Base-by-base conservation (phyloP, 1,140 invertebrate genomes). In the Eumeta japonica region DNA sequence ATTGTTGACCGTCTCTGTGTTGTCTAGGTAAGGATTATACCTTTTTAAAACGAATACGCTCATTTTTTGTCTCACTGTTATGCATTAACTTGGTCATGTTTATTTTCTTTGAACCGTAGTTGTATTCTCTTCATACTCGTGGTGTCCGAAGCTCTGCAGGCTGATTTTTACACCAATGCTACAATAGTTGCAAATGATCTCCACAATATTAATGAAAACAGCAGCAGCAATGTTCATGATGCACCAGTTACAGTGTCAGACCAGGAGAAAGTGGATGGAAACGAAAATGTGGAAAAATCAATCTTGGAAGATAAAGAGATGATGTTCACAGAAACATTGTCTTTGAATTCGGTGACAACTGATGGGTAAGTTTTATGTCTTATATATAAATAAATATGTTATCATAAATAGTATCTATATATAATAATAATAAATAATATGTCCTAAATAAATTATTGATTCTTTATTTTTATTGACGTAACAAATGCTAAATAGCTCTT, bases 361-460 rank as follows among this genome's bases (percentile, higher is more conserved):
- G 77, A 80, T 59, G 76, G 76, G 78, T 80, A 51, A 75, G 78
- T 78, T n/a, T n/a, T n/a, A n/a, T n/a, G n/a, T n/a, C n/a, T n/a
- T n/a, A n/a, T n/a, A n/a, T n/a, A n/a, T n/a, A n/a, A n/a, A n/a
- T n/a, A n/a, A n/a, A n/a, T n/a, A n/a, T n/a, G n/a, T n/a, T n/a
- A n/a, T n/a, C n/a, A n/a, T n/a, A n/a, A n/a, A n/a, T n/a, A n/a
- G n/a, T n/a, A n/a, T n/a, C n/a, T n/a, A n/a, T n/a, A n/a, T n/a
- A n/a, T n/a, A n/a, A n/a, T n/a, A n/a, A n/a, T n/a, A n/a, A n/a
- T n/a, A n/a, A n/a, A n/a, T n/a, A n/a, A n/a, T n/a, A n/a, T n/a
- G n/a, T n/a, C n/a, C n/a, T n/a, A n/a, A n/a, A n/a, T n/a, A n/a
- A n/a, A n/a, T n/a, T n/a, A n/a, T n/a, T n/a, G n/a, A n/a, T n/a